phyloP scores from a whole-genome alignment of 2,797 vertebrate species.

The Scolopax rusticola region DNA sequence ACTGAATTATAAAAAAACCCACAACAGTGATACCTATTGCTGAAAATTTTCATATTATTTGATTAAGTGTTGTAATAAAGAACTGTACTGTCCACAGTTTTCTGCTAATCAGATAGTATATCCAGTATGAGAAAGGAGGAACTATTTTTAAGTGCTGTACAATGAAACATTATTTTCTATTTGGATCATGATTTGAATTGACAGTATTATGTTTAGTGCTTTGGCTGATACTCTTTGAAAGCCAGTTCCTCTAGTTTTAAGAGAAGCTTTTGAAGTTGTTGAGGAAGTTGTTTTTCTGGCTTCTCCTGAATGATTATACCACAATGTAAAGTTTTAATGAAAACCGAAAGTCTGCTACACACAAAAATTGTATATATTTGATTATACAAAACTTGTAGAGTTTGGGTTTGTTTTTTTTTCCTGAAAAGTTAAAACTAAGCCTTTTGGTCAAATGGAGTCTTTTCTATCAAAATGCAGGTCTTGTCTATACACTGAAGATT shows the following conservation, averaged over 20 bases:
- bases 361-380: neutral
- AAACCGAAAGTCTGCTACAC: neutral
- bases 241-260: neutral
- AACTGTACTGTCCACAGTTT: neutral
- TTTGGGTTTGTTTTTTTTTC: neutral
- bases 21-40: neutral
- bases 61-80: neutral
- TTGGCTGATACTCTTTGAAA: neutral
- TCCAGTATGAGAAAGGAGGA: neutral
- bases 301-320: neutral
- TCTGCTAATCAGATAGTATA: neutral
- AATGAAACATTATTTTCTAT: neutral
- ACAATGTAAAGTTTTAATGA: neutral
- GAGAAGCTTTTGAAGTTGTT: neutral
- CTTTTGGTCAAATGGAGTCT: neutral
- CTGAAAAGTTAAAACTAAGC: neutral
- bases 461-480: neutral
- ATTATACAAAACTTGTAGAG: neutral
- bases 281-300: slow-evolving; percentile 1
- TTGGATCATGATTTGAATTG: neutral
- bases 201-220: neutral
- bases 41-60: neutral
- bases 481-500: neutral
- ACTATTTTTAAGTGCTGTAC: neutral
- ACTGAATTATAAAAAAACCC: neutral